phyloP scores from a whole-genome alignment of 2,797 vertebrate genomes.

The Tolypeutes matacus region DNA sequence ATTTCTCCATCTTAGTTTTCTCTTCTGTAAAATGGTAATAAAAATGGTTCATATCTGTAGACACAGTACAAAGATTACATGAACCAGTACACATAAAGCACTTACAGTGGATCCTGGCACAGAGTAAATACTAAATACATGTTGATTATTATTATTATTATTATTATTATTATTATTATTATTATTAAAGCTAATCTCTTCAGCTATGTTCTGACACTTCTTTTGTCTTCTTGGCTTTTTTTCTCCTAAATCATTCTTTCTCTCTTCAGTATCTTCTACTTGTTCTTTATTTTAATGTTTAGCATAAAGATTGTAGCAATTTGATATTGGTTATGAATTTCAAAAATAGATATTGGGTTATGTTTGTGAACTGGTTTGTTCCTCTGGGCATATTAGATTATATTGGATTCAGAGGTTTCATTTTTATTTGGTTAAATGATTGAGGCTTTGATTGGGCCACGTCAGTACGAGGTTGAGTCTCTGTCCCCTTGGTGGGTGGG shows the following conservation, averaged over 20 bases:
- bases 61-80: background rate
- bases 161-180: background rate
- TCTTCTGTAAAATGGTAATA: too few species aligned
- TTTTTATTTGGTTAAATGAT: too few species aligned
- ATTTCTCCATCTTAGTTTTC: background rate
- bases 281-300: background rate
- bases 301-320: too few species aligned
- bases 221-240: background rate
- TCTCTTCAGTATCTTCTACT: background rate
- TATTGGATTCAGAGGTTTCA: too few species aligned
- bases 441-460: too few species aligned
- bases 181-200: background rate
- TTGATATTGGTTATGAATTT: too few species aligned
- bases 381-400: too few species aligned
- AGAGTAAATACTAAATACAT: fast-evolving
- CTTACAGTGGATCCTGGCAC: background rate
- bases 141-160: background rate
- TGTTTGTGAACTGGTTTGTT: too few species aligned
- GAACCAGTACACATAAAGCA: background rate
- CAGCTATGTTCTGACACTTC: background rate
- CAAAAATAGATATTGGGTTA: too few species aligned
- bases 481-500: too few species aligned
- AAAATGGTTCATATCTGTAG: background rate
- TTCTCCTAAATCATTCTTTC: background rate
- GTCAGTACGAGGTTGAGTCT: too few species aligned